Base-by-base conservation (phyloP, 2,888 invertebrate genomes). In the Gastrophysa polygoni region DNA sequence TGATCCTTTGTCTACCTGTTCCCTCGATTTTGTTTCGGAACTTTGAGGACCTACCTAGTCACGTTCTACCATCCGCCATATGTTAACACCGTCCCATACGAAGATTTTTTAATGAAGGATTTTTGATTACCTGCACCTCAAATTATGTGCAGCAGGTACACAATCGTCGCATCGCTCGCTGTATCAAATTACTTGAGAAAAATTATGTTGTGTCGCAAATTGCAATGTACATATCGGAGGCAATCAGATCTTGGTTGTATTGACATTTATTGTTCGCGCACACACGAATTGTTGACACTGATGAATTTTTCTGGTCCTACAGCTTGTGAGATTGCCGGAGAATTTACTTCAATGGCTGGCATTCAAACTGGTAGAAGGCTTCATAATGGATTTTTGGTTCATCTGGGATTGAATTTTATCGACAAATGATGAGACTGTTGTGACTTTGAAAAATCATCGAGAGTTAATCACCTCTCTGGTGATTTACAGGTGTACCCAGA, bases 251-350 rank as follows among this genome's bases (percentile, higher is more conserved):
- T 44, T 60, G 60, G 66, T 20, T 86, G 81, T 65, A 80, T 75
- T 50, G 80, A 78, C 1, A 81, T 79, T 0, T 76, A 84, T 48
- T 81, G 86, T 21, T 70, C 71, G 32, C 65, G 70, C 57, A 81
- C 84, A 58, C 80, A 83, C 48, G 83, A 85, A 71, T 69, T 83
- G 38, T 38, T 11, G n/a, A 38, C 38, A 14, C 14, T 38, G 38
- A 38, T 38, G 38, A 38, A 38, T 38, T 14, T n/a, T 38, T 38
- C 14, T 38, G 38, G 14, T 14, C 38, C 2, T n/a, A n/a, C 38
- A 11, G 38, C 3, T 38, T n/a, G 38, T 38, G 11, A 32, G 11
- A 32, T 10, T 11, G 32, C 11, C 32, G 11, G 10, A 32, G 32
- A 11, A 32, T n/a, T 32, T 32, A 32, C 32, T 32, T 32, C 28